Base-by-base conservation (phyloP, 2,797 vertebrate species). In the Enteromius fasciolatus region DNA sequence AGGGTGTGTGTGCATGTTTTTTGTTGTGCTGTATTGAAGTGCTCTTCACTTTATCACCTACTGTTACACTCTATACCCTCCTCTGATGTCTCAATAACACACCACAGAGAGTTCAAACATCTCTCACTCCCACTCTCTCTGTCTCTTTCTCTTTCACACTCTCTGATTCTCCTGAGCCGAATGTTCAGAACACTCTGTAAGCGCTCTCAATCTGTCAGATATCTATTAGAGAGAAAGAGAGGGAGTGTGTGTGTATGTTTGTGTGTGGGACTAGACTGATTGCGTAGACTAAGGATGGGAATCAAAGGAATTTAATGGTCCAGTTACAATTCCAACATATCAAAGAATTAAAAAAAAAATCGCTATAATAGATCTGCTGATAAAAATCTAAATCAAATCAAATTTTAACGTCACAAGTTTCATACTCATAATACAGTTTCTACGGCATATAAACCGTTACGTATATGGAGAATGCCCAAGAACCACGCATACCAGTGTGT, bases 121-220 rank as follows among this genome's bases (percentile, higher is more conserved):
- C 59, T 75, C 72, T 81, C 80, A 81, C 80, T 81, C 69, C 31
- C 74, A 28, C 78, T 63, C 50, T 75, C 66, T 59, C 33, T 23
- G 50, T 59, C 52, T 75, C 33, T 23, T 75, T n/a, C 64, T 64
- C 46, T 41, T 41, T 80, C 33, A 66, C 70, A 85, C 81, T 74
- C 57, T 66, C 66, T 54, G 48, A 59, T 61, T 78, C 68, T 69
- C 76, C 70, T 73, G 68, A 59, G 72, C 44, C 36, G 86, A 90
- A 92, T 92, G 93, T 93, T 93, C 92, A 93, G 84, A 87, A 89
- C 91, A 46, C 90, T 90, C 39, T 82, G 89, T 91, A 92, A 91
- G 87, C 92, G 92, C 88, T 93, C 93, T 93, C 91, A 93, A 93
- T 94, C 92, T 93, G 93, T 92, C 93, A 93, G 66, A 83, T 28